Conservation (phyloP, 1,140 invertebrate genomes). For the Linepithema humile region DNA sequence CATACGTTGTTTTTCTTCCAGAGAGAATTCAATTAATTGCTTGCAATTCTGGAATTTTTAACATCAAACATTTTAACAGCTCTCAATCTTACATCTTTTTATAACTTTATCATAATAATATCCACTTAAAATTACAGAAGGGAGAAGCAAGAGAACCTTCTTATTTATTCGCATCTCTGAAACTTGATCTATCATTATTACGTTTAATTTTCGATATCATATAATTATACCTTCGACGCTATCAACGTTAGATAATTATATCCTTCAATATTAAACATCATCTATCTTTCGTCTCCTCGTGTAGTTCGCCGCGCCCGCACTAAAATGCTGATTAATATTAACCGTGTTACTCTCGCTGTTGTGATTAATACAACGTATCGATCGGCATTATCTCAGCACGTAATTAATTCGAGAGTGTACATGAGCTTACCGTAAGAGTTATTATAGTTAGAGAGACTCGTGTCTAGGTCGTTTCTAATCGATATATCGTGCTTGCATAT, state of each 20-base stretch:
- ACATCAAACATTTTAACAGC: background rate
- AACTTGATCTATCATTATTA: slow-evolving; percentile 24
- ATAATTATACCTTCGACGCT: slow-evolving; percentile 16
- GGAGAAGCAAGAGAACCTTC: background rate
- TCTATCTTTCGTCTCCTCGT: slow-evolving; percentile 24
- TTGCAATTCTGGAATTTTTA: background rate
- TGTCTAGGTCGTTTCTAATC: slow-evolving; percentile 25
- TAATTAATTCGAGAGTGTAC: slow-evolving; percentile 74
- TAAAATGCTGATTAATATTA: slow-evolving; percentile 75
- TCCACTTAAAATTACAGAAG: background rate
- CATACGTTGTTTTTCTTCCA: background rate
- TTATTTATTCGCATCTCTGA: slow-evolving; percentile 4
- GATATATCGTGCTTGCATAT: slow-evolving; percentile 21
- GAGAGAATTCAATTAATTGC: background rate
- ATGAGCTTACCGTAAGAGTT: slow-evolving; percentile 57
- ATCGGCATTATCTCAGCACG: slow-evolving; percentile 72
- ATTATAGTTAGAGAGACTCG: slow-evolving; percentile 34
- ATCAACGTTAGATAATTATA: slow-evolving; percentile 42
- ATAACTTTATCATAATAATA: background rate
- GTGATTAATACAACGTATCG: slow-evolving; percentile 73
- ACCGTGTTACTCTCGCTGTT: slow-evolving; percentile 70
- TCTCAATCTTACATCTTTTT: background rate
- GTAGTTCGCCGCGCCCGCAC: slow-evolving; percentile 53
- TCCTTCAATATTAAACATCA: slow-evolving; percentile 35
- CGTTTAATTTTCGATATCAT: slow-evolving; percentile 31